Conservation (phyloP, 53 echinoderm and acorn worm genomes). For the Crossaster papposus region DNA sequence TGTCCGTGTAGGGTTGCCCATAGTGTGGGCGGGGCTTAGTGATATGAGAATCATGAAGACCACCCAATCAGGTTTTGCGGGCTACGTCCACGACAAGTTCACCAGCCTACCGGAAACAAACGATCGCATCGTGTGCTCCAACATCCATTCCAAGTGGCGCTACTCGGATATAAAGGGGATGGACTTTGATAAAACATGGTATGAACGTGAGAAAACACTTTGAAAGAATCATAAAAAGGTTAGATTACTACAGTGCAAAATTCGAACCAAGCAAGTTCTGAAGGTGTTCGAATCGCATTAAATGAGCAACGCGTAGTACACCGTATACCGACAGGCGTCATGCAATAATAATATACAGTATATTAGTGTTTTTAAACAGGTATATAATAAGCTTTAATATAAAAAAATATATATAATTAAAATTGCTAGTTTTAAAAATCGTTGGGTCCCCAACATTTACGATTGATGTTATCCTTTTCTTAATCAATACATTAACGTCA, state of each 20-base stretch:
- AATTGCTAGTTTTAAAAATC: too few relatives aligned
- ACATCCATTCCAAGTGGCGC: slow-evolving; percentile 64
- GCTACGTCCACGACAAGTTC: slow-evolving; percentile 66
- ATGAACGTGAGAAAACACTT: not conserved
- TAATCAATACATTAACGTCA: too few relatives aligned
- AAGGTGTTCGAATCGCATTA: too few relatives aligned
- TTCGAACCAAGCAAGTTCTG: too few relatives aligned
- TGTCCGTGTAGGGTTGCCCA: slow-evolving; percentile 7
- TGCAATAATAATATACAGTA: too few relatives aligned
- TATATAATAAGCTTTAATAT: too few relatives aligned
- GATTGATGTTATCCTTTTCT: too few relatives aligned
- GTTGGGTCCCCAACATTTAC: too few relatives aligned
- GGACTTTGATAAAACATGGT: slow-evolving; percentile 75
- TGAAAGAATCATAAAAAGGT: not conserved
- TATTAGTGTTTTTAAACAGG: too few relatives aligned
- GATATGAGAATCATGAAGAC: slow-evolving; percentile 79
- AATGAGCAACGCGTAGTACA: too few relatives aligned
- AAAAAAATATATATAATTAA: too few relatives aligned
- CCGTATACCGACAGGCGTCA: too few relatives aligned
- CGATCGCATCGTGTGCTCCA: slow-evolving; percentile 73
- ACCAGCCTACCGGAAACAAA: slow-evolving; percentile 69
- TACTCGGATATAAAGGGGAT: slow-evolving; percentile 45
- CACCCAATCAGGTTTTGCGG: slow-evolving; percentile 75
- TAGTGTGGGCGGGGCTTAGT: slow-evolving; percentile 67
- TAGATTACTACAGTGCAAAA: not conserved